phyloP scores from a whole-genome alignment of 2,888 invertebrate species.

The Athalia circularis region DNA sequence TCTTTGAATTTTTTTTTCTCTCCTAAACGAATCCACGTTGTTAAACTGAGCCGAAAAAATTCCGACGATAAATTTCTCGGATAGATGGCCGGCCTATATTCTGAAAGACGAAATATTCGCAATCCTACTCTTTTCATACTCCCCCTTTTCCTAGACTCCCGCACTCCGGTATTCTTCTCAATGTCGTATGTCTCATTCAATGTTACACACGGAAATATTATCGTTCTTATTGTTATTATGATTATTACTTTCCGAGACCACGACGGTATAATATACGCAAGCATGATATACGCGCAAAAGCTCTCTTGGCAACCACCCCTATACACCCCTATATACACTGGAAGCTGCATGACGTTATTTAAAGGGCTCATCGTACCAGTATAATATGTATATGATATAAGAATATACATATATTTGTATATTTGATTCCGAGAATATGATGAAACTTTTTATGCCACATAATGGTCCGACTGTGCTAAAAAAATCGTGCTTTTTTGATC shows the following conservation, averaged over 20 bases:
- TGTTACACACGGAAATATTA: constrained; percentile 40
- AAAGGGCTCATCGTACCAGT: constrained; percentile 12
- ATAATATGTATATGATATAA: not conserved
- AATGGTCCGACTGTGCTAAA: constrained; percentile 22
- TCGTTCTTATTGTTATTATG: constrained; percentile 40
- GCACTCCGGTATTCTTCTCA: not conserved
- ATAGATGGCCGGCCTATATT: constrained; percentile 28
- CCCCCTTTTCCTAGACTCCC: not conserved
- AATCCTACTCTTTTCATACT: not conserved
- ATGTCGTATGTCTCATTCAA: constrained; percentile 39
- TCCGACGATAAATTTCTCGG: constrained; percentile 26
- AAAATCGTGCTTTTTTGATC: constrained; percentile 32
- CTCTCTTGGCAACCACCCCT: constrained; percentile 37
- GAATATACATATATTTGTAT: not conserved
- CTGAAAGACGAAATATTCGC: constrained; percentile 28
- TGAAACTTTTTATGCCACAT: constrained; percentile 26
- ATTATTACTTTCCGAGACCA: constrained; percentile 38
- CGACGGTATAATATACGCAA: constrained; percentile 32
- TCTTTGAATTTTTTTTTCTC: not conserved
- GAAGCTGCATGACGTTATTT: constrained; percentile 23
- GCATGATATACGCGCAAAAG: not conserved
- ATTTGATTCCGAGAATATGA: constrained; percentile 21
- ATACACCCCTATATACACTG: constrained; percentile 6
- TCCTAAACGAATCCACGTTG: not conserved
- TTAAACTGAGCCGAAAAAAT: constrained; percentile 1